Base-by-base conservation (phyloP, 2,113 vertebrate genomes). In the Pomatostomus ruficeps region DNA sequence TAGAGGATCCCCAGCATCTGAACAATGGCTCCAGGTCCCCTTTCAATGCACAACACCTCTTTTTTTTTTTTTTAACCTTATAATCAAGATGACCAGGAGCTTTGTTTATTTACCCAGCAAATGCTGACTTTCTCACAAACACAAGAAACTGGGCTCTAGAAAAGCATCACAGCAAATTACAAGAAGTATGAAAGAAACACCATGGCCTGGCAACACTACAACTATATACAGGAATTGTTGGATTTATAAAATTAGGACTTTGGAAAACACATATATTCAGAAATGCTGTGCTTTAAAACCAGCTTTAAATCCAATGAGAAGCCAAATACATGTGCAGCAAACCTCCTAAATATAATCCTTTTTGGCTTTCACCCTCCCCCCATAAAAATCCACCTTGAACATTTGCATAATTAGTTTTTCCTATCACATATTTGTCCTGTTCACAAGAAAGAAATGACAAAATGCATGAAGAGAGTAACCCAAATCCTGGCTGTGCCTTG, bases 1-100 rank as follows among this genome's bases (percentile, higher is more conserved):
- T 36, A 66, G 5, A 26, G 9, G 14, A 40, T 19, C 9, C 42
- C 40, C 35, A 63, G 11, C 17, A n/a, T n/a, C 25, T 11, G 3
- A 77, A 16, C 1, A 1, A 29, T 0, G 1, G 29, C 8, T 51
- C 7, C 51, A 42, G 14, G 4, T 35, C 5, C 6, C 15, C 18
- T n/a, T 70, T 42, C 28, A 43, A 22, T 2, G 0, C 7, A 16
- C 14, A 52, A 24, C 13, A 22, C 51, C 36, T 42, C 20, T 16
- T 31, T 29, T 17, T 21, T 25, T 16, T 40, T 35, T 31, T 65
- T 16, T 16, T 7, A 3, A 10, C 9, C 28, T 58, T 55, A 48
- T 2, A 54, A 51, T 70, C n/a, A 62, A 49, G n/a, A 36, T 10
- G 18, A 14, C 14, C 43, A 54, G 26, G 14, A 74, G 20, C 9